Base-by-base conservation (phyloP, 2,797 vertebrate species). In the Trichosurus vulpecula region DNA sequence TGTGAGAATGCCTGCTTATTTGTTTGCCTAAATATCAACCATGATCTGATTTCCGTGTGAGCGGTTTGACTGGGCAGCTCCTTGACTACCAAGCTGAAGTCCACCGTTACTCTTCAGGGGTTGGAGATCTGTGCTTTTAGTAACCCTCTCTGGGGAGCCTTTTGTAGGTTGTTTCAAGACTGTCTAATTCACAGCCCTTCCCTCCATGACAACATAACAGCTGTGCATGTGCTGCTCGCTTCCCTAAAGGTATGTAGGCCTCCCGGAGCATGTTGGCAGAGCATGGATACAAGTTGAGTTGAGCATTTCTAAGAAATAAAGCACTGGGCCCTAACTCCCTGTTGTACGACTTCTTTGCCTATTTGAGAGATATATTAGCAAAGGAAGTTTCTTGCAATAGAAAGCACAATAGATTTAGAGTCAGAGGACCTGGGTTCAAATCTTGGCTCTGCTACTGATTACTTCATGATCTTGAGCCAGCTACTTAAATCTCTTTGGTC, bases 271-370 rank as follows among this genome's bases (percentile, higher is more conserved):
- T 91, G 35, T 41, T 91, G 41, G 53, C 31, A 92, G 92, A 94
- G 55, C 47, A 51, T 30, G 57, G 74, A 51, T 87, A 51, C 74
- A 47, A 90, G 19, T 51, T 87, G 22, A 95, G 92, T 92, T 0
- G 52, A 91, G 29, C 92, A 61, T 96, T 94, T 96, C 91, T 94
- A 52, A 54, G 95, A 19, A 92, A 56, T 51, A 30, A 57, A 95
- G 51, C 81, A 90, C 29, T 57, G 27, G 66, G 51, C 52, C 41
- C 96, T 92, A 52, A 41, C 41, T 57, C 94, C 81, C n/a, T 41
- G 25, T 51, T 52, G 92, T 29, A 47, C 51, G 74, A 47, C 41
- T 94, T 51, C 47, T 53, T 93, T 93, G 54, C 87, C 11, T 29
- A 51, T 52, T 52, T 54, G 58, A 58, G 90, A 57, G 35, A 89